Base-by-base conservation (phyloP, 2,888 invertebrate genomes). In the Drosophila nr. perissopoda region DNA sequence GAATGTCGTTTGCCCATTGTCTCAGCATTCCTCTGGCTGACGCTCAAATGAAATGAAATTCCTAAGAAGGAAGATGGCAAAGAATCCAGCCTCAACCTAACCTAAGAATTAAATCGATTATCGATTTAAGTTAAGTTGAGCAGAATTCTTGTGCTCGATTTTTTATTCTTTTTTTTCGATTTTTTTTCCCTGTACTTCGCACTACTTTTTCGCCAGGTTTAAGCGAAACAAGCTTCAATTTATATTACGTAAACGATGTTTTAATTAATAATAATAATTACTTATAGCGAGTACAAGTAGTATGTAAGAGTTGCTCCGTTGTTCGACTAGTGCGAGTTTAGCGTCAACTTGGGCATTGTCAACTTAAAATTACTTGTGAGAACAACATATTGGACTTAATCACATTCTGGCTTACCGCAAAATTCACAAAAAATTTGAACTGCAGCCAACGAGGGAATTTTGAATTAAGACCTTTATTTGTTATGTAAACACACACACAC, bases 21-120 rank as follows among this genome's bases (percentile, higher is more conserved):
- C 11, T 21, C n/a, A 40, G 51, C 65, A 77, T 77, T 77, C 66
- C 80, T 48, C n/a, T 34, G 49, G 54, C 70, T 36, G n/a, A 27
- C 27, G 18, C n/a, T 21, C 18, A 33, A 48, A 56, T 63, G 3
- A 64, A 76, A 64, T 76, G 38, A 79, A 80, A 77, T 77, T 66
- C 77, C 36, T 31, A 18, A 11, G 7, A 10, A 3, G n/a, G 21
- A 7, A n/a, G 21, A 11, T 1, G n/a, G 6, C 16, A 13, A 21
- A 40, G 29, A 62, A 63, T 63, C 49, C 62, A 72, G 73, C 42
- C 42, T 65, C 62, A 71, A 34, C 29, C 13, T 16, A 53, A 42
- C 48, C 33, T 49, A 57, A 49, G 18, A 51, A 25, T 36, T 53
- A 13, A 38, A 62, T 52, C 56, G 59, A 56, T 60, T 56, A 56